A percentile compares a stretch with the other conserved stretches of the same genome.
These are phyloP conservation scores for Asarcornis scutulata DNA, from an alignment of 2,113 vertebrate species.

Conservation along the genomic window DNA sequence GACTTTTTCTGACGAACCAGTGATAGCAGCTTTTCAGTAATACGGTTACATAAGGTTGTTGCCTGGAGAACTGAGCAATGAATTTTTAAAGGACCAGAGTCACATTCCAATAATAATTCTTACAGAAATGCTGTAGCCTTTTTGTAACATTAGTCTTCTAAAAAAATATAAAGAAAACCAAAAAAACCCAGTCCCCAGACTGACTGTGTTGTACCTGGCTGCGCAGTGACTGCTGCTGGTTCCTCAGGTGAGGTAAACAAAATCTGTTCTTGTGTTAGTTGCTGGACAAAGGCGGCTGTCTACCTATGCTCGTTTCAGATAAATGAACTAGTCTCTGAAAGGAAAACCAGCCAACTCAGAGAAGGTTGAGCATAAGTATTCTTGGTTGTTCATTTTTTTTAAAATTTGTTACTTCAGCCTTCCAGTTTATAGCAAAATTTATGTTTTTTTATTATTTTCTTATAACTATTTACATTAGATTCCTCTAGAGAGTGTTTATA, in stretches of 20 bases:
- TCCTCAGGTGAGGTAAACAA: conserved; percentile 4
- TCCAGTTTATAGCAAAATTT: neutral
- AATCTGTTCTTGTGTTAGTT: neutral
- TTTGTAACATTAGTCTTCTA: neutral
- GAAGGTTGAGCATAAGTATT: neutral
- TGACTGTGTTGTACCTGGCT: neutral
- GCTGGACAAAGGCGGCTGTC: neutral
- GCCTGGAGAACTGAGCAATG: neutral
- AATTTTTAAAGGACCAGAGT: neutral
- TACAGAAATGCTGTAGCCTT: neutral
- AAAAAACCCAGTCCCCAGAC: neutral
- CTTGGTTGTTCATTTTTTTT: neutral
- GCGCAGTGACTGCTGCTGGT: neutral
- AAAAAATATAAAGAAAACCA: neutral
- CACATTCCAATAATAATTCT: neutral
- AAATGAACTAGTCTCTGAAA: neutral
- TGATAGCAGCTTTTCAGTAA: neutral
- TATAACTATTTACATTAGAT: neutral
- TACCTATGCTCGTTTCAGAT: neutral
- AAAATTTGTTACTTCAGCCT: neutral
- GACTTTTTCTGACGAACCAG: neutral
- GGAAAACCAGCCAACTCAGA: neutral
- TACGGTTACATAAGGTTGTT: neutral
- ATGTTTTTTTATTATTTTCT: neutral
- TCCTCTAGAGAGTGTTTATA: neutral